Evolutionary conservation across 2,797 vertebrate species (phyloP).

Genomic region (Rhabdomys pumilio): DNA sequence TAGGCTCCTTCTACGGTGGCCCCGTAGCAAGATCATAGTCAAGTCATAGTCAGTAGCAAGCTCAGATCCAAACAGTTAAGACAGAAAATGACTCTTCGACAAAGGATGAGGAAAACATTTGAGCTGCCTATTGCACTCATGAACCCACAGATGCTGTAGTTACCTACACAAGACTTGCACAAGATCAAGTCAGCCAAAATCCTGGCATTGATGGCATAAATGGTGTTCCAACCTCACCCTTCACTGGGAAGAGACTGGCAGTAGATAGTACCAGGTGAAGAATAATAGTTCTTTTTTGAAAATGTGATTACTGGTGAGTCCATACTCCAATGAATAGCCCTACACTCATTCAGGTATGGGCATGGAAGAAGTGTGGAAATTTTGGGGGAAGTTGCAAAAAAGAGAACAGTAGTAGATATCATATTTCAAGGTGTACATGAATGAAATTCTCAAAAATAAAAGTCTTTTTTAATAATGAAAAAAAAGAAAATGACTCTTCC

Average conservation of each 20-base stretch:
- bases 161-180: background rate
- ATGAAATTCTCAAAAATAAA: background rate
- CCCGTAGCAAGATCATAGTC: background rate
- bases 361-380: background rate
- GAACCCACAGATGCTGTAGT: background rate
- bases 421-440: background rate
- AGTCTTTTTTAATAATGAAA: background rate
- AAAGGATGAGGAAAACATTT: background rate
- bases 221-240: too few species aligned
- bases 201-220: background rate
- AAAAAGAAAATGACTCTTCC: too few species aligned
- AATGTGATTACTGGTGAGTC: background rate
- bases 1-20: background rate
- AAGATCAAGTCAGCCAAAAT: background rate
- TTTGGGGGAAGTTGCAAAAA: background rate
- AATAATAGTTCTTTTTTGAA: background rate
- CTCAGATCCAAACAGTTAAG: background rate
- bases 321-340: too few species aligned
- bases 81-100: background rate
- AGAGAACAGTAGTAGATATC: background rate
- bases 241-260: background rate
- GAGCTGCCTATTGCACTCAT: background rate
- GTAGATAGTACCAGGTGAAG: background rate
- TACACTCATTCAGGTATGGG: background rate
- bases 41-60: background rate